Evolutionary conservation across 2,888 invertebrate genomes (phyloP).

Genomic region (Thalpophila matura): DNA sequence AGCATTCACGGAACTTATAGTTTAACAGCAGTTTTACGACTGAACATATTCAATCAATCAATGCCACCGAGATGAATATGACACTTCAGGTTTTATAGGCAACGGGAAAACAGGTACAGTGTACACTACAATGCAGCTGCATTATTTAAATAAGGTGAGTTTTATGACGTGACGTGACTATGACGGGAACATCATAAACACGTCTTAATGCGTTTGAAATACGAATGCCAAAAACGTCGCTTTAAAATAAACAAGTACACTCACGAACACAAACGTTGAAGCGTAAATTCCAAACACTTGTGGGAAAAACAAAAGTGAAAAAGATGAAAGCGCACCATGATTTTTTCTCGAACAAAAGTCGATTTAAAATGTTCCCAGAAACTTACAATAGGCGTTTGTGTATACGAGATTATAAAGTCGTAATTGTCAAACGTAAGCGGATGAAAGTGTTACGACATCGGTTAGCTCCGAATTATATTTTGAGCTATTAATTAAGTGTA

Average conservation of each 20-base stretch:
- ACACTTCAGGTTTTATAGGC: not conserved
- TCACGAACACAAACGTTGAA: constrained; percentile 35
- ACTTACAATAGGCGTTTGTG: constrained; percentile 60
- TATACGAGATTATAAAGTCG: constrained; percentile 58
- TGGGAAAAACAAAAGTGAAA: constrained; percentile 77
- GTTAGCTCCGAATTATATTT: constrained; percentile 70
- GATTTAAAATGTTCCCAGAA: constrained; percentile 61
- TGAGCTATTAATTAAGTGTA: constrained; percentile 77
- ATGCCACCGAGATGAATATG: not conserved
- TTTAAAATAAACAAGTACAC: constrained; percentile 12
- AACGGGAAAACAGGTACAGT: not conserved
- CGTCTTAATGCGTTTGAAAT: not conserved
- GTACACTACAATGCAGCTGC: not conserved
- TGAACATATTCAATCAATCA: constrained; percentile 4
- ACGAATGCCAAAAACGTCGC: not conserved
- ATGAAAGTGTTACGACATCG: constrained; percentile 82
- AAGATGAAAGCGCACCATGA: constrained; percentile 75
- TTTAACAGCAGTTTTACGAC: constrained; percentile 14
- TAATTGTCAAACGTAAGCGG: constrained; percentile 66
- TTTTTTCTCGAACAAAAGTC: constrained; percentile 67
- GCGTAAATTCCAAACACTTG: constrained; percentile 51
- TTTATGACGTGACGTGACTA: not conserved
- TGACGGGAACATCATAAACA: constrained; percentile 2
- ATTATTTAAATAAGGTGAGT: not conserved
- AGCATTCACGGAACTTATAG: constrained; percentile 1